Base-by-base conservation (phyloP, 1,140 invertebrate species). In the Drosophila tristis region DNA sequence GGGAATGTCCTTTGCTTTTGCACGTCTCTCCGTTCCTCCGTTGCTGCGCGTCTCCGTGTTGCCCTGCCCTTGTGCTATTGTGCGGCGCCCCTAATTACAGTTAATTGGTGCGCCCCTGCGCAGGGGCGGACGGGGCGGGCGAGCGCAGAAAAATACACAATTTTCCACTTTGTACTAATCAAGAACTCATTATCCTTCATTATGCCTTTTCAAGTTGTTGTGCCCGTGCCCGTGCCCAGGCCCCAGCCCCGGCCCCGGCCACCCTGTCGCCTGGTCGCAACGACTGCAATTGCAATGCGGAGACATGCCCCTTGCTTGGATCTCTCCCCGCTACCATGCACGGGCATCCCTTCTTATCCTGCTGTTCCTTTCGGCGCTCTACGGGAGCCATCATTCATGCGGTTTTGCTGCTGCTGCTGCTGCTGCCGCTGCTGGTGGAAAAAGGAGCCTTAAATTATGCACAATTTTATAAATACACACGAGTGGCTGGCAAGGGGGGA, bases 81-180 rank as follows among this genome's bases (percentile, higher is more conserved):
- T 48, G 48, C n/a, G 59, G 59, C 71, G 78, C 68, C 78, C 78
- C 78, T 81, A 80, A 81, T 81, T 81, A 79, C 73, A 81, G 78
- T 81, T 81, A 81, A 81, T 81, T 81, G 78, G 67, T 44, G 55
- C 43, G 35, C 61, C 25, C 42, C 43, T 25, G 47, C 23, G 23
- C 23, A 25, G 67, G 66, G 49, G 0, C 1, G 6, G 20, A 16
- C 15, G 4, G 25, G 35, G 20, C 29, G 39, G 20, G 42, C 23
- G 11, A 8, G 44, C 25, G 61, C 48, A 58, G 66, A 80, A 76
- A 80, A 80, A 81, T 81, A 81, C 78, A 81, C 78, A 81, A 81
- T 81, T 81, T 81, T 81, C 78, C 78, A 81, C 78, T 81, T 81
- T 81, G 78, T 81, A 81, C 78, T 81, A 81, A 81, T 81, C 78